Evolutionary conservation across 2,888 invertebrate genomes (phyloP).

Genomic region (Rotaria socialis): DNA sequence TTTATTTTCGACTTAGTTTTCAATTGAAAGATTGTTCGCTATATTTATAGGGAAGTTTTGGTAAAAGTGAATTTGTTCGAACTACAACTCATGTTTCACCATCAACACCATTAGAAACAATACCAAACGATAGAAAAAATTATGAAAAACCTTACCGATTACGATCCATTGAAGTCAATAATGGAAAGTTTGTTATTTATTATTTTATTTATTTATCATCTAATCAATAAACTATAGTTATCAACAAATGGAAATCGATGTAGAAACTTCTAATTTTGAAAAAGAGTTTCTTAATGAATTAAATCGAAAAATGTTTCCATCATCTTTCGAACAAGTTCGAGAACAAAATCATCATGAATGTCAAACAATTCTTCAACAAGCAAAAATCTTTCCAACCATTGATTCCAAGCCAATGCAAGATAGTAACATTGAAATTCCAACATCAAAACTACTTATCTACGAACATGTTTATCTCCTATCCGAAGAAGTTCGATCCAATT

Average conservation of each 20-base stretch:
- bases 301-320: neutral
- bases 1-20: too few species aligned
- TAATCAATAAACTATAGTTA: neutral
- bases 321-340: neutral
- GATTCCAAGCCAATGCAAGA: neutral
- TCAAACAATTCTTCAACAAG: neutral
- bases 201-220: neutral
- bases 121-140: neutral
- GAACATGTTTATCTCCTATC: slow-evolving; percentile 12
- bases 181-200: neutral
- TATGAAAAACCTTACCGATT: slow-evolving; percentile 30
- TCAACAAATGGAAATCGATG: neutral
- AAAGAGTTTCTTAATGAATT: slow-evolving; percentile 10
- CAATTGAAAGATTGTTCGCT: too few species aligned
- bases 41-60: slow-evolving; percentile 7
- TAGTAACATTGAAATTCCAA: neutral
- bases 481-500: neutral
- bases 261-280: neutral
- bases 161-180: neutral
- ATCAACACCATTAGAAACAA: neutral
- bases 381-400: neutral
- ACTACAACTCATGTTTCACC: slow-evolving; percentile 3
- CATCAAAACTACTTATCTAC: neutral
- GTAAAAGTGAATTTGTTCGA: slow-evolving; percentile 2
- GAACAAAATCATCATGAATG: neutral